Conservation (phyloP, 2,888 invertebrate species). For the Eristalis pertinax region DNA sequence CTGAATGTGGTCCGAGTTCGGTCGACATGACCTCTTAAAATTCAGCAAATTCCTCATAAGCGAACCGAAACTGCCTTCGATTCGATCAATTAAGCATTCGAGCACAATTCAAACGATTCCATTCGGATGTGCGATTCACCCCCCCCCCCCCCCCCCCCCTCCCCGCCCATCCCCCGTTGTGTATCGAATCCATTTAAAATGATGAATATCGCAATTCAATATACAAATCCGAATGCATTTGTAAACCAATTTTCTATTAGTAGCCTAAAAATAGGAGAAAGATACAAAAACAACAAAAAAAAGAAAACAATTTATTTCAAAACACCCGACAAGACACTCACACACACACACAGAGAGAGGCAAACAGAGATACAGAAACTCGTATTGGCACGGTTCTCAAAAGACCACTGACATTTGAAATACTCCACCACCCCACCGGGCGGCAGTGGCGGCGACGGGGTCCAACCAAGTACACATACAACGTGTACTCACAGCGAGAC, state of each 20-base stretch:
- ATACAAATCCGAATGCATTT: conserved; percentile 67
- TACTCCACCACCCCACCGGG: conserved; percentile 39
- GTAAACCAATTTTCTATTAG: conserved; percentile 68
- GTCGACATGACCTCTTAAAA: not conserved
- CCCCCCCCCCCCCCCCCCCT: too few species aligned
- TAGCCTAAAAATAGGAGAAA: conserved; percentile 62
- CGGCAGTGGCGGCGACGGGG: not conserved
- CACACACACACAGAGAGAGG: not conserved
- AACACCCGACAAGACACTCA: conserved; percentile 44
- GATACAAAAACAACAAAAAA: conserved; percentile 19
- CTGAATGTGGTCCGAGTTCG: not conserved
- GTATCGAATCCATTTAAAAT: conserved; percentile 11
- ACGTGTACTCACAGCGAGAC: conserved; percentile 51
- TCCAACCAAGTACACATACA: conserved; percentile 23
- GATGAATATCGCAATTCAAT: conserved; percentile 66
- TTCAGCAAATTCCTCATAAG: not conserved
- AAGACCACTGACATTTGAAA: conserved; percentile 67
- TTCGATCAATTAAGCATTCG: not conserved
- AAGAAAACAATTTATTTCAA: too few species aligned
- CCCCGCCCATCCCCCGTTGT: rapidly evolving
- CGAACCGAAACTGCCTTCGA: not conserved
- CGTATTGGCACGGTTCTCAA: conserved; percentile 61
- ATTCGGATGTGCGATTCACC: too few species aligned
- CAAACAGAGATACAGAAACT: not conserved
- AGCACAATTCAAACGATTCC: not conserved